These are phyloP conservation scores for Xanthia icteritia DNA, from an alignment of 2,888 invertebrate species.

Conservation along the genomic window DNA sequence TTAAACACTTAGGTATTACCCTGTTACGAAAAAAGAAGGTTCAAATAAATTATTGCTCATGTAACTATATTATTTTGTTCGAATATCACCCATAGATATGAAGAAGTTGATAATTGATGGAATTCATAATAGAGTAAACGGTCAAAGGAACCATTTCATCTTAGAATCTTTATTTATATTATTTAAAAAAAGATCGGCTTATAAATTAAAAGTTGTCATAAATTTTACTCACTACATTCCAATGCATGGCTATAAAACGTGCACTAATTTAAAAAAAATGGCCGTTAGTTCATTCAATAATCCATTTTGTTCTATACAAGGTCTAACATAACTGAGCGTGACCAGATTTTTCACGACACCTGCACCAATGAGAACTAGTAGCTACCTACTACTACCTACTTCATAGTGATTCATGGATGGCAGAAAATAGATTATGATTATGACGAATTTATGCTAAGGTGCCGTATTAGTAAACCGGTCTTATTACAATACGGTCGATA, in stretches of 20 bases:
- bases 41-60: neutral
- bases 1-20: neutral
- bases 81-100: neutral
- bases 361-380: constrained; percentile 17
- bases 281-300: constrained; percentile 48
- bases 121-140: neutral
- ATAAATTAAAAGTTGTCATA: neutral
- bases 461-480: neutral
- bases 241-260: neutral
- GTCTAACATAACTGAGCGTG: constrained; percentile 49
- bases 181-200: neutral
- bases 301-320: constrained; percentile 49
- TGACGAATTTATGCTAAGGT: neutral
- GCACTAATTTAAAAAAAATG: constrained; percentile 26
- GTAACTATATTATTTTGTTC: neutral
- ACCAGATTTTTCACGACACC: constrained; percentile 50
- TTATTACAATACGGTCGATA: neutral
- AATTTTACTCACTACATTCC: neutral
- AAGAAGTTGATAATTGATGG: neutral
- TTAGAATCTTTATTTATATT: no score
- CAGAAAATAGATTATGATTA: constrained; percentile 16
- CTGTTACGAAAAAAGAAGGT: neutral
- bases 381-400: neutral
- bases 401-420: constrained; percentile 35
- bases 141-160: neutral